phyloP scores from a whole-genome alignment of 2,888 invertebrate genomes.

The Hoplodrina ambigua region DNA sequence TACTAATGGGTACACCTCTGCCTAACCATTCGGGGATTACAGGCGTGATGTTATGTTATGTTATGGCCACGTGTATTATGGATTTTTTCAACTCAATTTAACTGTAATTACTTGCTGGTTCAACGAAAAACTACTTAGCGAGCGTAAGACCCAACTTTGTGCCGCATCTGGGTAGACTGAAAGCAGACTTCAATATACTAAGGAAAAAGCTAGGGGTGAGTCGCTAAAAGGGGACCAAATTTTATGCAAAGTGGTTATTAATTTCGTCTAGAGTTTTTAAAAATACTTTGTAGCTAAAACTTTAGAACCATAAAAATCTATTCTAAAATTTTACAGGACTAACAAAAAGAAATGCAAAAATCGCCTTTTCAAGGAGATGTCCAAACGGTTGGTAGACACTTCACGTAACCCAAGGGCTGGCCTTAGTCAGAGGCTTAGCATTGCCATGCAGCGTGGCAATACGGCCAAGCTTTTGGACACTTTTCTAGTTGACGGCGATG shows the following conservation, averaged over 20 bases:
- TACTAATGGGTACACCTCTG: too few species aligned
- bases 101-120: slow-evolving; percentile 9
- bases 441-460: too few species aligned
- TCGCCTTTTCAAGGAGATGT: too few species aligned
- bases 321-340: background rate
- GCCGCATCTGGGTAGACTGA: slow-evolving; percentile 45
- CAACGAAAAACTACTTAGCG: slow-evolving; percentile 43
- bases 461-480: too few species aligned
- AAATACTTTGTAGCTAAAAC: background rate
- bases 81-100: too few species aligned
- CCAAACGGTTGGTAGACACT: too few species aligned
- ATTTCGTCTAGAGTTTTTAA: slow-evolving; percentile 7
- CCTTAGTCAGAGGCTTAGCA: too few species aligned
- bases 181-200: slow-evolving; percentile 36
- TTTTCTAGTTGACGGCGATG: too few species aligned
- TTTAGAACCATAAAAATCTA: background rate
- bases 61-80: too few species aligned
- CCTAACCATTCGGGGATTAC: too few species aligned
- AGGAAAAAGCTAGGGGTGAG: slow-evolving; percentile 25
- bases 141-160: slow-evolving; percentile 34
- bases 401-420: too few species aligned
- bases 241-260: slow-evolving; percentile 36
- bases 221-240: slow-evolving; percentile 37
- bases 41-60: too few species aligned
- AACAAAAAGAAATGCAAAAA: background rate